Percentiles rank a stretch among this genome's conserved stretches.
Conservation (phyloP, 1,140 invertebrate species). For the Drosophila aff. region DNA sequence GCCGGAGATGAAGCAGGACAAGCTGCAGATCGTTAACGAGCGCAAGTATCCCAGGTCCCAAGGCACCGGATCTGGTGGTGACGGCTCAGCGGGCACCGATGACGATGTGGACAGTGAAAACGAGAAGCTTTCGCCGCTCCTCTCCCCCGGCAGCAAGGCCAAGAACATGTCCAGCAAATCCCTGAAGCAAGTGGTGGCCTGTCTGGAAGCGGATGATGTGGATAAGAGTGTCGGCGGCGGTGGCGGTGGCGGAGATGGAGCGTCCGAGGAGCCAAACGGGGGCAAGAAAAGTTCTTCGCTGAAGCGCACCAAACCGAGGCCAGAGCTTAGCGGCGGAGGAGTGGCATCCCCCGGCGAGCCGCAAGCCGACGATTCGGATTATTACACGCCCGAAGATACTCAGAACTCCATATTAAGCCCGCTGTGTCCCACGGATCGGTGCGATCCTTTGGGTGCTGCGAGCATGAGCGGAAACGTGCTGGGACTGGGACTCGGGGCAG, state of each 20-base stretch:
- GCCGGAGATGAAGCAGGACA: conserved; percentile 60
- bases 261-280: conserved; percentile 28
- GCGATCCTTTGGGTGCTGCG: conserved; percentile 59
- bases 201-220: conserved; percentile 33
- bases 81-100: conserved; percentile 64
- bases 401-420: conserved; percentile 87
- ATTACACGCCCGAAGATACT: conserved; percentile 90
- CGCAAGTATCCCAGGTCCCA: conserved; percentile 52
- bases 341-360: conserved; percentile 25
- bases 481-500: conserved; percentile 3
- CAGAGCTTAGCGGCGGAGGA: conserved; percentile 26
- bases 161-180: conserved; percentile 62
- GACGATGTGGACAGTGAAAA: conserved; percentile 92
- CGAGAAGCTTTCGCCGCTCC: conserved; percentile 91
- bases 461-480: conserved; percentile 3
- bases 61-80: conserved; percentile 24
- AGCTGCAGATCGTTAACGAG: conserved; percentile 79
- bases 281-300: conserved; percentile 39
- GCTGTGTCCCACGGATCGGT: conserved; percentile 80
- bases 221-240: conserved; percentile 18
- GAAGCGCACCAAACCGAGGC: conserved; percentile 44
- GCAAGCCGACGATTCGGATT: conserved; percentile 88
- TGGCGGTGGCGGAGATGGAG: conserved; percentile 3
- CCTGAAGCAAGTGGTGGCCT: conserved; percentile 62
- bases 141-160: conserved; percentile 86